phyloP scores from a whole-genome alignment of 2,113 vertebrate species.

The Danionella cerebrum region DNA sequence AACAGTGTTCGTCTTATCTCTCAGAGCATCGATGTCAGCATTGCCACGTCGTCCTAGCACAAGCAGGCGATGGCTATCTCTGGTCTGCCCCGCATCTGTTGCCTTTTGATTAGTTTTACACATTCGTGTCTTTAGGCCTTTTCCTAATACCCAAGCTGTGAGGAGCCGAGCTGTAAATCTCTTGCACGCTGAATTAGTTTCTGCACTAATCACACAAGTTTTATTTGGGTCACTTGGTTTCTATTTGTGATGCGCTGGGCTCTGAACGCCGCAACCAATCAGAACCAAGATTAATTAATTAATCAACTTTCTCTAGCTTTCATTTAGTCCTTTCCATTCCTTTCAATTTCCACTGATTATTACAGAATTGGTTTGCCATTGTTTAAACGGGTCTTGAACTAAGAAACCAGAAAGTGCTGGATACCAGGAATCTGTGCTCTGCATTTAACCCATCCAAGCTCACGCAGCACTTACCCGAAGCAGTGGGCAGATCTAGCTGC shows the following conservation, averaged over 20 bases:
- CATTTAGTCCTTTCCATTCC: no score
- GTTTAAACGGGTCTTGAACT: no score
- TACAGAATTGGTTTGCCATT: no score
- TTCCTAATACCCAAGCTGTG: background rate
- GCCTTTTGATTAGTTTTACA: background rate
- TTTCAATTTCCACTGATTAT: no score
- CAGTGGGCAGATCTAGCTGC: no score
- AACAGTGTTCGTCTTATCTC: constrained; percentile 33
- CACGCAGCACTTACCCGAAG: no score
- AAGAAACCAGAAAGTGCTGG: no score
- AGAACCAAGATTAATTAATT: background rate
- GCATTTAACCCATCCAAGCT: no score
- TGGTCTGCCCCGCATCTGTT: background rate
- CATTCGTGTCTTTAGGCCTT: background rate
- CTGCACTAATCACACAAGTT: background rate
- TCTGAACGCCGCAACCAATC: background rate
- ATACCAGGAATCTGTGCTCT: no score
- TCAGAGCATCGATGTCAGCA: constrained; percentile 4
- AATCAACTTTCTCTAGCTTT: no score
- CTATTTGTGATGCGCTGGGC: background rate
- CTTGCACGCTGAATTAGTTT: background rate
- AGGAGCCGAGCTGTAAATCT: background rate
- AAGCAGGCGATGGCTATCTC: constrained; percentile 6
- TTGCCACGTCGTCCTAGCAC: background rate
- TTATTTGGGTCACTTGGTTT: background rate